A percentile compares a stretch with the other conserved stretches of the same genome.
Conservation (phyloP, 2,113 vertebrate species). For the Chaenogobius annularis region DNA sequence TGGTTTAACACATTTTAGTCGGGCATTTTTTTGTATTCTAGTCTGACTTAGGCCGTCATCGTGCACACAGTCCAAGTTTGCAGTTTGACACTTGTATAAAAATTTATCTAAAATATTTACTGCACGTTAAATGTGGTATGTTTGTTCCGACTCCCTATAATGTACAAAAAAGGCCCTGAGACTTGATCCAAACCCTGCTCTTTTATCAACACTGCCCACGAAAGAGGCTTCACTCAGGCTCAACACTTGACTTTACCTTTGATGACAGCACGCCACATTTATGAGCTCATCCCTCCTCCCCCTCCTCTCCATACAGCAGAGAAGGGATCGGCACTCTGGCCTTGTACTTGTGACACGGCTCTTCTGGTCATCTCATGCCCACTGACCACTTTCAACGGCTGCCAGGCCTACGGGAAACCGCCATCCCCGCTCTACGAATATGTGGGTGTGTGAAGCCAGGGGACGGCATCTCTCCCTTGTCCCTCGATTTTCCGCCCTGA, state of each 20-base stretch:
- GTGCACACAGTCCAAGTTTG: too few relatives aligned
- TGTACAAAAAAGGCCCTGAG: background rate
- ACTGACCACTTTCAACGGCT: slow-evolving; percentile 60
- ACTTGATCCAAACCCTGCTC: background rate
- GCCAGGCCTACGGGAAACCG: slow-evolving; percentile 60
- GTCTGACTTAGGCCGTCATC: too few relatives aligned
- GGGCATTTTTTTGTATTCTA: too few relatives aligned
- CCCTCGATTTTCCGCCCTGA: slow-evolving; percentile 81
- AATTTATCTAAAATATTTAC: too few relatives aligned
- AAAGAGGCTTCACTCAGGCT: slow-evolving; percentile 23
- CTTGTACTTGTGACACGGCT: slow-evolving; percentile 55
- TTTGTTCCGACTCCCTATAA: background rate
- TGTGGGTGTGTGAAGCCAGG: slow-evolving; percentile 19
- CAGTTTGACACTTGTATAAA: too few relatives aligned
- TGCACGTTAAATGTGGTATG: too few relatives aligned
- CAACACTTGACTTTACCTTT: slow-evolving; percentile 38
- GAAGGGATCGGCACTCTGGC: slow-evolving; percentile 16
- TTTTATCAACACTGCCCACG: slow-evolving; percentile 27
- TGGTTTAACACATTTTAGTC: too few relatives aligned
- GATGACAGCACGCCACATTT: slow-evolving; percentile 45
- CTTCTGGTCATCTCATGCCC: slow-evolving; percentile 56
- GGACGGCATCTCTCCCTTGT: slow-evolving; percentile 67
- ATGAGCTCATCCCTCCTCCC: slow-evolving; percentile 59
- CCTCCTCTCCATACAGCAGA: slow-evolving; percentile 10
- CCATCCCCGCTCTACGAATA: slow-evolving; percentile 30